A percentile compares a stretch with the other conserved stretches of the same genome.
phyloP scores from a whole-genome alignment of 2,888 invertebrate species.

The Watsonalla binaria region DNA sequence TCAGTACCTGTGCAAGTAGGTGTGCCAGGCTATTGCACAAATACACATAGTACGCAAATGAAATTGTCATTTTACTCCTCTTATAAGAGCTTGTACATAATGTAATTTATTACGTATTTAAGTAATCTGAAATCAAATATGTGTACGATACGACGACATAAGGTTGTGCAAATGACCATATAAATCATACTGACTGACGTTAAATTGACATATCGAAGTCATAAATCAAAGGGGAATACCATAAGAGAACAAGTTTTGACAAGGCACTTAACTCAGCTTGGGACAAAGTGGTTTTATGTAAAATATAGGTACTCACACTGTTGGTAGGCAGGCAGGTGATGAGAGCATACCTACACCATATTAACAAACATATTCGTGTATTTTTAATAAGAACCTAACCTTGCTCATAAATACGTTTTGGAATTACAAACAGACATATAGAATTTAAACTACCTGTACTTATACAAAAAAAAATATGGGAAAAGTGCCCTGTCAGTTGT shows the following conservation, averaged over 20 bases:
- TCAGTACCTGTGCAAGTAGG: no score
- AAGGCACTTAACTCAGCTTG: slow-evolving; percentile 59
- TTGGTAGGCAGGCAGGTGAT: slow-evolving; percentile 3
- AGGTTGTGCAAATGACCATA: slow-evolving; percentile 59
- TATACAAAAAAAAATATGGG: no score
- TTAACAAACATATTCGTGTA: no score
- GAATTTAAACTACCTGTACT: no score
- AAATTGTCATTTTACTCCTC: no score
- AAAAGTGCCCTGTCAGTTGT: no score
- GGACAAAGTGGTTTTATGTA: slow-evolving; percentile 54
- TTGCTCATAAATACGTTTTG: no score
- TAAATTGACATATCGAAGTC: slow-evolving; percentile 72
- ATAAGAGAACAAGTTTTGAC: slow-evolving; percentile 71
- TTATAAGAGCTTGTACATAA: no score
- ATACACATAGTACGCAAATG: no score
- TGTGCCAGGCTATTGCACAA: no score
- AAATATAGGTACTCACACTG: slow-evolving; percentile 28
- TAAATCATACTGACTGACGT: slow-evolving; percentile 71
- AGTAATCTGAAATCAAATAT: slow-evolving; percentile 10
- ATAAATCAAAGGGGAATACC: slow-evolving; percentile 70
- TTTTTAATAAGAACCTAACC: no score
- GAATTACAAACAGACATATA: no score
- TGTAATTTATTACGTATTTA: not conserved
- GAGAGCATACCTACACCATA: not conserved
- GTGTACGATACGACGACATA: slow-evolving; percentile 22